Base-by-base conservation (phyloP, 2,113 vertebrate genomes). In the Vicugna pacos region DNA sequence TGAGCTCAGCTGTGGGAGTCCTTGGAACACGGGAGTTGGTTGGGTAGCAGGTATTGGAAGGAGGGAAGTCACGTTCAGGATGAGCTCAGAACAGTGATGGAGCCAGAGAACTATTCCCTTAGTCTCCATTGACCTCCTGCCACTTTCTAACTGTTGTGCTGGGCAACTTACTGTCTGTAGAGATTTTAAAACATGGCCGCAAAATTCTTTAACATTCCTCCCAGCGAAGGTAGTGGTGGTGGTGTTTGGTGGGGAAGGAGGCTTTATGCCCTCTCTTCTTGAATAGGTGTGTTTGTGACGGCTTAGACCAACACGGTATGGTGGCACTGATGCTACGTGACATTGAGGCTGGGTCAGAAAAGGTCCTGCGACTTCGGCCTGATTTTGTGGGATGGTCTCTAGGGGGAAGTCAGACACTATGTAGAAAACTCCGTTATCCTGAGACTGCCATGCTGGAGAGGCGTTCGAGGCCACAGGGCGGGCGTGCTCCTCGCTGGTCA, bases 1-100 rank as follows among this genome's bases (percentile, higher is more conserved):
- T 24, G 54, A 62, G 38, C 58, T 79, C 46, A 56, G 69, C 17
- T 26, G 22, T 16, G 19, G 3, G 38, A 10, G 22, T 35, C n/a
- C 56, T 32, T 20, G 32, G 65, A 76, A 42, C 3, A 2, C 42
- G 72, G 22, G 54, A 72, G 30, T n/a, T 1, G 4, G 24, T 11
- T 30, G 5, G 11, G 9, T 1, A 26, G 46, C 19, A n/a, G 13
- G 16, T 24, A 2, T 9, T 5, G 0, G 15, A 50, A 6, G 35
- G 22, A 20, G 13, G 30, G 15, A 38, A 48, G 32, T 87, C 84
- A 76, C 14, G 4, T 81, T 35, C 24, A 14, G 28, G 54, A 60
- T 46, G 87, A 17, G 14, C 50, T 67, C 19, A 3, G 19, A 28
- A 17, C 3, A 11, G n/a, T 38, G 24, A 38, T 11, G 32, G 87